phyloP scores from a whole-genome alignment of 2,797 vertebrate genomes.

The Botia almorhae region DNA sequence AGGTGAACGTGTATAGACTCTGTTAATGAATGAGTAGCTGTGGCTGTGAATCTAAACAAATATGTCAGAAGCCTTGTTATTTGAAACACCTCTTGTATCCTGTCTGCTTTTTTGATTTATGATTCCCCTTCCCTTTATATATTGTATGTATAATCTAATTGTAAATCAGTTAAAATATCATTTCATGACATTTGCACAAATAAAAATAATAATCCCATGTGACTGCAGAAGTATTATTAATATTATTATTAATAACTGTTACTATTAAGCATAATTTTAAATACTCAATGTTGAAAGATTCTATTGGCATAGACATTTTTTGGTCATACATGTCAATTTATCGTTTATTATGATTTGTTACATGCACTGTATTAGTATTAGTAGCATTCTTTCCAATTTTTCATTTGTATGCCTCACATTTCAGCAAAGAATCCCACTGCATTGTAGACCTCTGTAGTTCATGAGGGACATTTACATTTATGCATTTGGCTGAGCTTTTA shows the following conservation, averaged over 20 bases:
- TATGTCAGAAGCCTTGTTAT: conserved; percentile 36
- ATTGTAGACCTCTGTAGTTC: neutral
- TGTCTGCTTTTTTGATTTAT: conserved; percentile 49
- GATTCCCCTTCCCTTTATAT: conserved; percentile 69
- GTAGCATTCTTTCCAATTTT: neutral
- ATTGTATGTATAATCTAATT: conserved; percentile 89
- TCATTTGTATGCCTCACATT: neutral
- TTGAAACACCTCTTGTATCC: conserved; percentile 49
- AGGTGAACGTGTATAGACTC: conserved; percentile 42
- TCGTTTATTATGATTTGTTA: neutral
- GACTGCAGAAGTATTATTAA: conserved; percentile 47
- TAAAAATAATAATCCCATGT: conserved; percentile 72
- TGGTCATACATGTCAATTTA: neutral
- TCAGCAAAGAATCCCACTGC: neutral
- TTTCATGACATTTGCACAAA: conserved; percentile 78
- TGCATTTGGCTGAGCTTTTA: too few relatives aligned
- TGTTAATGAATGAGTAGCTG: conserved; percentile 36
- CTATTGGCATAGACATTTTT: neutral
- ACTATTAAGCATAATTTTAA: neutral
- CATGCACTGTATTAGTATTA: neutral
- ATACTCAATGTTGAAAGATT: neutral
- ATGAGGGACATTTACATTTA: neutral
- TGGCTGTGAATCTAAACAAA: conserved; percentile 33
- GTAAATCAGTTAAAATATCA: conserved; percentile 88
- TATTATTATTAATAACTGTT: neutral